Conservation (phyloP, 1,140 invertebrate species). For the Metaphire vulgaris region DNA sequence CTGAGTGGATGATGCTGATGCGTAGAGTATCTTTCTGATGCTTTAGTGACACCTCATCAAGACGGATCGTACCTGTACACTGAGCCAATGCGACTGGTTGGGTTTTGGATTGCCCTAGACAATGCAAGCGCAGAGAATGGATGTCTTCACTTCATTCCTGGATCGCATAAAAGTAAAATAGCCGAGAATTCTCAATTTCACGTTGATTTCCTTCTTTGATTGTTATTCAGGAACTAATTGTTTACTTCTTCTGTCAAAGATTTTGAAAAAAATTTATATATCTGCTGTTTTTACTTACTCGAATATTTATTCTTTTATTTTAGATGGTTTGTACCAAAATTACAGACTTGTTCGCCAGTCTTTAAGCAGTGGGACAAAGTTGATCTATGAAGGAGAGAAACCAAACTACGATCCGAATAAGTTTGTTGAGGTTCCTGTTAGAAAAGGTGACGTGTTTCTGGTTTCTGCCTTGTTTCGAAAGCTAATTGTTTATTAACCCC, state of each 20-base stretch:
- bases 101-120: conserved; percentile 91
- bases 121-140: conserved; percentile 87
- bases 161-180: conserved; percentile 73
- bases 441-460: no score
- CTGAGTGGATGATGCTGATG: no score
- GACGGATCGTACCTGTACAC: conserved; percentile 80
- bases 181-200: not conserved
- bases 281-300: not conserved
- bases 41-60: conserved; percentile 71
- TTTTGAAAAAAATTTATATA: not conserved
- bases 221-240: not conserved
- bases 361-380: conserved; percentile 57
- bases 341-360: conserved; percentile 66
- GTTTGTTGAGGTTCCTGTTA: conserved; percentile 71
- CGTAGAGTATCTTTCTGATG: not conserved
- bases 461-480: no score
- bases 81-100: conserved; percentile 64
- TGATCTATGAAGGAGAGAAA: conserved; percentile 55
- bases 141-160: conserved; percentile 83
- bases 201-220: not conserved
- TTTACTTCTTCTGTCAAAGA: not conserved
- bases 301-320: not conserved
- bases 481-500: no score
- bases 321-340: conserved; percentile 40
- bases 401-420: conserved; percentile 62